Conservation (phyloP, 2,888 invertebrate species). For the Euspilapteryx auroguttella region DNA sequence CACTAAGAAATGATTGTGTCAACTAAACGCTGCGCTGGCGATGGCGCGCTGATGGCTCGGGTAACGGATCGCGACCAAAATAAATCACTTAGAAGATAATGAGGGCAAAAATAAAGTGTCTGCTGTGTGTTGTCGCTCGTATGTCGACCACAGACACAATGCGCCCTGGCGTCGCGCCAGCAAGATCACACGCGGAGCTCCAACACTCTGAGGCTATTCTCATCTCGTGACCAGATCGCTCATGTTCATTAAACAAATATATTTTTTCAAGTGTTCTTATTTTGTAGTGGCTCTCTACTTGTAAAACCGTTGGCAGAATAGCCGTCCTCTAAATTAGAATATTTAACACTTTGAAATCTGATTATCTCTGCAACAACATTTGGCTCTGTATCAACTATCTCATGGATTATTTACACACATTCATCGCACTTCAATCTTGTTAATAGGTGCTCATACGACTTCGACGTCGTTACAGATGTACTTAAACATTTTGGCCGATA, state of each 20-base stretch:
- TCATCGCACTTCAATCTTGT: conserved; percentile 15
- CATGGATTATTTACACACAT: conserved; percentile 28
- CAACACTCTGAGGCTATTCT: no score
- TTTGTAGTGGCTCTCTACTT: no score
- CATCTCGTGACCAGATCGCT: no score
- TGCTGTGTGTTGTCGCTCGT: conserved; percentile 34
- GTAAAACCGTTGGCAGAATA: conserved; percentile 12
- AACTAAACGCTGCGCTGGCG: no score
- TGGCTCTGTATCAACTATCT: conserved; percentile 35
- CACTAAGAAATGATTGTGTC: no score
- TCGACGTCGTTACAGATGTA: no score
- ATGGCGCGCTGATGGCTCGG: no score
- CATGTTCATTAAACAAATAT: no score
- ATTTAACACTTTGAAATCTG: conserved; percentile 14
- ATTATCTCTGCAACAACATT: conserved; percentile 15
- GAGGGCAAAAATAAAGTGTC: conserved; percentile 53
- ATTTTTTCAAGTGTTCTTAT: no score
- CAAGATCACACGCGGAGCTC: conserved; percentile 32
- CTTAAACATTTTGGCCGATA: no score
- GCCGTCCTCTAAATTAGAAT: conserved; percentile 9
- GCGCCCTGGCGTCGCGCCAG: conserved; percentile 41
- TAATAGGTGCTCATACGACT: conserved; percentile 21
- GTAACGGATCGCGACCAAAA: conserved; percentile 25
- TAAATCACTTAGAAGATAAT: conserved; percentile 56
- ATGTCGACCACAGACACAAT: conserved; percentile 13